phyloP scores from a whole-genome alignment of 2,113 vertebrate genomes.

The Ictalurus furcatus region DNA sequence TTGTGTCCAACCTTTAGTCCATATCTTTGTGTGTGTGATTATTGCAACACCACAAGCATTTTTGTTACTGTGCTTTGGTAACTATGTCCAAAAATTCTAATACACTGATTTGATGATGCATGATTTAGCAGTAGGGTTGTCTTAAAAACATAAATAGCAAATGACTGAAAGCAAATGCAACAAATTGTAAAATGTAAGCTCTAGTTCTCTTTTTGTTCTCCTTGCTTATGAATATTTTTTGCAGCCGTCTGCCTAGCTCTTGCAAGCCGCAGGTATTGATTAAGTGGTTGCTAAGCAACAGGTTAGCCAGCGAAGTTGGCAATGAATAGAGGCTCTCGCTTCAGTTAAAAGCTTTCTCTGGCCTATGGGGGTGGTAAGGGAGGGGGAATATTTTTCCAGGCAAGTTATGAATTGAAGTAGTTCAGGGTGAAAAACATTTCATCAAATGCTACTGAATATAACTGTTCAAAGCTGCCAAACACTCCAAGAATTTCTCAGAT shows the following conservation, averaged over 20 bases:
- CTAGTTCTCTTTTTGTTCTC: constrained; percentile 64
- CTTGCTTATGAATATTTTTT: constrained; percentile 64
- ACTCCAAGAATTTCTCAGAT: constrained; percentile 18
- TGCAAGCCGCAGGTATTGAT: constrained; percentile 77
- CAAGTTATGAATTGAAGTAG: constrained; percentile 52
- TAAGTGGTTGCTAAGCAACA: constrained; percentile 81
- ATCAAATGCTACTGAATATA: constrained; percentile 23
- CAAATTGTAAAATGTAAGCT: constrained; percentile 51
- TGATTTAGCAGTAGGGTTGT: background rate
- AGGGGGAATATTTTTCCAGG: constrained; percentile 45
- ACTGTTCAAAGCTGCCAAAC: constrained; percentile 21
- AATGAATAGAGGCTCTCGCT: constrained; percentile 66
- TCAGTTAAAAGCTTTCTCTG: constrained; percentile 60
- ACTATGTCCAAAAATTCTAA: background rate
- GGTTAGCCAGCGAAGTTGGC: constrained; percentile 69
- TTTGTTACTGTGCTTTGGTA: background rate
- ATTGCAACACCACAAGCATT: background rate
- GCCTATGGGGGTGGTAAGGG: constrained; percentile 41
- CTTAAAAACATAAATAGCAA: constrained; percentile 32
- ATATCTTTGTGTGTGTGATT: background rate
- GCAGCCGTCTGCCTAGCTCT: constrained; percentile 66
- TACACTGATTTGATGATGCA: background rate
- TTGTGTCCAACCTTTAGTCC: background rate
- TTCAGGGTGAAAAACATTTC: constrained; percentile 42
- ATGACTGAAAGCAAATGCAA: constrained; percentile 32